Evolutionary conservation across 2,113 vertebrate genomes (phyloP).

Genomic region (Chloropsis hardwickii): DNA sequence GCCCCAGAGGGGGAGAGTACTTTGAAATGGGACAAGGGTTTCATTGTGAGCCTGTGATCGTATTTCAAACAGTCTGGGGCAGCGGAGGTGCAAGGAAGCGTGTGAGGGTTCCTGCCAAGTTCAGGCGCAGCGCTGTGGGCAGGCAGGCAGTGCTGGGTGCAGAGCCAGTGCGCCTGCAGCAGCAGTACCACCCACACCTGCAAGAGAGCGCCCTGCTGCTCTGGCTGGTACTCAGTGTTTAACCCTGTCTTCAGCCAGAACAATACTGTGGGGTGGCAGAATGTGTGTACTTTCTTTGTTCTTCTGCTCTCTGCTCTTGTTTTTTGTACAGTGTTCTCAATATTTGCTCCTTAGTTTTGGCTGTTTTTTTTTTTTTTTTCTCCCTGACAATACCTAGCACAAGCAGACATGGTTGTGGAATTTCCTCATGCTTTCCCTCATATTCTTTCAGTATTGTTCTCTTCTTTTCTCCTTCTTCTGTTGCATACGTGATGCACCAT

Average conservation of each 20-base stretch:
- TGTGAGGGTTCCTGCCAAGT: neutral
- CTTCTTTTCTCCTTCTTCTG: neutral
- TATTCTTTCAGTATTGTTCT: neutral
- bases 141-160: neutral
- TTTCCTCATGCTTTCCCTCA: rapidly evolving
- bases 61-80: conserved; percentile 3
- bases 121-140: neutral
- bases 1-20: neutral
- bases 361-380: neutral
- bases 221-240: neutral
- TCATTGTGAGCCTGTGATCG: neutral
- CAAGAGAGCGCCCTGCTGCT: neutral
- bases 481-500: neutral
- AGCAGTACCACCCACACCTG: neutral
- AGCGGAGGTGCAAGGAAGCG: neutral
- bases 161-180: rapidly evolving
- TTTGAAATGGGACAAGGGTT: neutral
- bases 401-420: neutral
- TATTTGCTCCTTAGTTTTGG: neutral
- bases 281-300: neutral
- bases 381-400: neutral
- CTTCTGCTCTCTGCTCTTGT: neutral
- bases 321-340: neutral
- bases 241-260: neutral
- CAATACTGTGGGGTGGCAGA: neutral